Evolutionary conservation across 2,888 invertebrate species (phyloP), one percentile per base, ranked within the genome.

Genomic region (Drosophila merina): DNA sequence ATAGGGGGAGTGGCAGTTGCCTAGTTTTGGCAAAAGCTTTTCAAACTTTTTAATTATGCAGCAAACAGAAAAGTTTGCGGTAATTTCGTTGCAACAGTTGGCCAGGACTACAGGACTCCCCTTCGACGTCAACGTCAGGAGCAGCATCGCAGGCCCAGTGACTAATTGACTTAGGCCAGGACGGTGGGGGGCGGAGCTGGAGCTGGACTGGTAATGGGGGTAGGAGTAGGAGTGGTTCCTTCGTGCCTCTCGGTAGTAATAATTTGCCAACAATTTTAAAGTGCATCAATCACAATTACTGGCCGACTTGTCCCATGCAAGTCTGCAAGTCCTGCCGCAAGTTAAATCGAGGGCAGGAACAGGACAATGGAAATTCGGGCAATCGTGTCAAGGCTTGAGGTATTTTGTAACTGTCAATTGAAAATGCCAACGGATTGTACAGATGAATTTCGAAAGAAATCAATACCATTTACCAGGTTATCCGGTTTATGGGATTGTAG

Each of bases 41-140:
- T 84, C 79, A 84, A 85, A 85, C 86, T 86, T 85, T 85, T 85
- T 85, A 85, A 85, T 85, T 85, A 85, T 85, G 85, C 85, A 85
- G 85, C 79, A 85, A 86, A 85, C 86, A 86, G 84, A 85, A 86
- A 85, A 84, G 77, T 85, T 85, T 85, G 86, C 56, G 85, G 86
- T 84, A 80, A 85, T 86, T 86, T 86, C 75, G 84, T 84, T 83
- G 83, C 83, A 86, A 80, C 86, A 80, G 85, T 85, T 86, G 83
- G 83, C 73, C 72, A 69, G 72, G 70, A 68, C 78, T 74, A 42
- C 62, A 58, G 82, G 57, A 63, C 48, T 52, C 12, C 36, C 44
- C 38, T 38, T 42, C 45, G 42, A 42, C 51, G 71, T 63, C 64
- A 72, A 62, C 72, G 73, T 57, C 76, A 78, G 68, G 51, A 75